Conservation (phyloP, 2,797 vertebrate species). For the Halcyon smyrnensis region DNA sequence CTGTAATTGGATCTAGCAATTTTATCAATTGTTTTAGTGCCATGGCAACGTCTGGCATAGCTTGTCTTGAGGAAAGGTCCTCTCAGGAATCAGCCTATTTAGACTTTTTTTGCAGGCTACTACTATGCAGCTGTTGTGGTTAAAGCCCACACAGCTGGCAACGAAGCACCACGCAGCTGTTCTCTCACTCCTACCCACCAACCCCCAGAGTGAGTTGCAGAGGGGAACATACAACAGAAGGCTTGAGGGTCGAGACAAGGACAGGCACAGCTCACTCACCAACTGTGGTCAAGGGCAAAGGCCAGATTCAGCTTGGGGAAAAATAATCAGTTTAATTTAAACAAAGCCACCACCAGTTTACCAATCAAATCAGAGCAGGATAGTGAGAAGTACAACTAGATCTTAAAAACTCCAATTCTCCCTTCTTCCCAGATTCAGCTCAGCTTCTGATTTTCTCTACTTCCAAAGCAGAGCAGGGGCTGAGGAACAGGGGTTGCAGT, state of each 20-base stretch:
- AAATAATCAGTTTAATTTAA: neutral
- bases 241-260: neutral
- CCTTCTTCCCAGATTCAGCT: neutral
- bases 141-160: neutral
- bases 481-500: neutral
- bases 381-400: neutral
- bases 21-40: neutral
- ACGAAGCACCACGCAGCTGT: neutral
- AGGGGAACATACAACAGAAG: neutral
- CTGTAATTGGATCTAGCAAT: neutral
- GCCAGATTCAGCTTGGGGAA: neutral
- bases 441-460: neutral
- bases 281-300: no score
- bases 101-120: neutral
- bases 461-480: neutral
- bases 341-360: neutral
- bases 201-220: neutral
- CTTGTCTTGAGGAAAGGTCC: neutral
- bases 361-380: neutral
- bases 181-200: neutral
- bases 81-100: neutral
- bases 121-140: neutral
- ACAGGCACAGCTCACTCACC: neutral
- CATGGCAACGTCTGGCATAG: neutral
- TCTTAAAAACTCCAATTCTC: neutral